Percentiles rank a stretch among this genome's conserved stretches.
phyloP scores from a whole-genome alignment of 2,797 vertebrate species.

The Pagetopsis macropterus region DNA sequence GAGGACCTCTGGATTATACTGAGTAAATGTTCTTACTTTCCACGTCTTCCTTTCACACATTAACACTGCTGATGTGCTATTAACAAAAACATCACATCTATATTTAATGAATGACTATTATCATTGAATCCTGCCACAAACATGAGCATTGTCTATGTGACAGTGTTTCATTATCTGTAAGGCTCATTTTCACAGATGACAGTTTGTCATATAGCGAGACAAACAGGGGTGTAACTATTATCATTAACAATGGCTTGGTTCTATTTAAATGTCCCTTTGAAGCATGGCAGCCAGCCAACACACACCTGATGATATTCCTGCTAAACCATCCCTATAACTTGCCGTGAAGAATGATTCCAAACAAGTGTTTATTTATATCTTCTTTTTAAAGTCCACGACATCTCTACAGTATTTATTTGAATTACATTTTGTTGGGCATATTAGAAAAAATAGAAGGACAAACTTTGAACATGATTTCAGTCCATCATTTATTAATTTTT shows the following conservation, averaged over 20 bases:
- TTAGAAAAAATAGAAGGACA: background rate
- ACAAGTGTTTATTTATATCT: background rate
- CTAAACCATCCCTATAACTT: background rate
- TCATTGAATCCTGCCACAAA: background rate
- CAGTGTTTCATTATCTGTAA: background rate
- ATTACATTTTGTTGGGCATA: too few relatives aligned
- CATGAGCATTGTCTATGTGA: background rate
- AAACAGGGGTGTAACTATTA: constrained; percentile 10
- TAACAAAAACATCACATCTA: background rate
- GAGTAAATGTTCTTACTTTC: background rate
- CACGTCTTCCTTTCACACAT: background rate
- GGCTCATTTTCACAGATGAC: background rate
- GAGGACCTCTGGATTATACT: background rate
- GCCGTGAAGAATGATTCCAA: background rate
- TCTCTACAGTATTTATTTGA: too few relatives aligned
- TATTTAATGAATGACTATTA: background rate
- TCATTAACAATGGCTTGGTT: constrained; percentile 5
- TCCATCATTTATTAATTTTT: constrained; percentile 30
- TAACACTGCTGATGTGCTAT: background rate
- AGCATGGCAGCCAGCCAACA: constrained; percentile 3
- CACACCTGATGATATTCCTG: constrained; percentile 1
- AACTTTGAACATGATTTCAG: background rate
- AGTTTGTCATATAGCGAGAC: background rate
- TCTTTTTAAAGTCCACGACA: too few relatives aligned
- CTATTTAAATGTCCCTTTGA: background rate